Evolutionary conservation across 1,140 invertebrate genomes (phyloP), one percentile per base, ranked within the genome.

Genomic region (Scylla paramamosain): DNA sequence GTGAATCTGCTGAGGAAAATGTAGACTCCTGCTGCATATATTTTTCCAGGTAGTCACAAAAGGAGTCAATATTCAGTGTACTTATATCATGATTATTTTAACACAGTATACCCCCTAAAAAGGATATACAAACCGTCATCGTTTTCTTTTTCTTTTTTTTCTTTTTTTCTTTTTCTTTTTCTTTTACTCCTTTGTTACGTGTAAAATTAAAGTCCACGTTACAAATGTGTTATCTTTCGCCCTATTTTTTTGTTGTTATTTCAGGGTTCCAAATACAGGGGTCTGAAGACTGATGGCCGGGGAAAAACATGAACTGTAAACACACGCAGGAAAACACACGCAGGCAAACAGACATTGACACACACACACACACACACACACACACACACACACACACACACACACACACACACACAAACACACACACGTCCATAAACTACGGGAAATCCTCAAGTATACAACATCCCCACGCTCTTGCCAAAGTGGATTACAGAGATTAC

Each of bases 351-450:
- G 3, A 67, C 59, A 67, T 25, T 4, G 6, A 77, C 67, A 77
- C 67, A 77, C 67, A 77, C 67, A n/a, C 67, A 77, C 2, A n/a
- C 67, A n/a, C 0, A 77, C 20, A 20, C 52, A n/a, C 67, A 77
- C 67, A 77, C 67, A 77, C n/a, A 77, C n/a, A 77, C 67, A 77
- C 67, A 77, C 67, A 77, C 67, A 77, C 67, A 77, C 67, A 77
- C 67, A 77, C 67, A 77, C 67, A 77, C 12, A 7, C 6, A 77
- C 67, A 77, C 67, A 77, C 67, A 77, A 6, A 77, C 67, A 77
- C 67, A 77, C 67, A 77, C 67, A 77, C 67, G 20, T 7, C n/a
- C 20, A 77, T n/a, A 77, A 59, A 16, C 10, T 20, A 59, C 52
- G 20, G 1, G 20, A 59, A 59, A 20, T 59, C 52, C 52, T 20